Evolutionary conservation across 2,888 invertebrate genomes (phyloP), one percentile per base, ranked within the genome.

Genomic region (Nomada ferruginata): DNA sequence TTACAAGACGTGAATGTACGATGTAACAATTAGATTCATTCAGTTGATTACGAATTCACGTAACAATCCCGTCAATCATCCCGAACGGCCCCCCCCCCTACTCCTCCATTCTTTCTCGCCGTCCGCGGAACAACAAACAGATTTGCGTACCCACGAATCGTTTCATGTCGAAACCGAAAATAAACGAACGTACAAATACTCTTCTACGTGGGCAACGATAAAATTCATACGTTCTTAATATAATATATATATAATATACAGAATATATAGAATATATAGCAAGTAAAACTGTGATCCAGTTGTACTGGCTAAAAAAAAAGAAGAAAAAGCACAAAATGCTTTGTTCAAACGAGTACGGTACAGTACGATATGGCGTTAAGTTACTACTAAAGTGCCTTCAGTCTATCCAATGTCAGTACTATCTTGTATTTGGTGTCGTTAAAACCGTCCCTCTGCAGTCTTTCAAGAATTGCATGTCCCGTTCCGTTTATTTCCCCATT

Each of bases 391-490:
- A 90, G 92, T 93, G 93, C 93, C 93, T 92, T 93, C 93, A 93
- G 93, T 93, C 93, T 93, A 93, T 93, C 93, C 93, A 93, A 93
- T 93, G 93, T 93, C 93, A 93, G 93, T 93, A 93, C 93, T 93
- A 93, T 93, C 93, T 93, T 93, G 93, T 93, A 93, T 93, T 93
- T 94, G 94, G 94, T 94, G 94, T 94, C 94, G 93, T 94, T 93
- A 93, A 92, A 94, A 92, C 91, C 91, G 92, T 92, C 92, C 91
- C 89, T 90, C 91, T 91, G 92, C 93, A 93, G 93, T 93, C 92
- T 93, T 93, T 91, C 91, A 87, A 84, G 81, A 87, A 92, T 92
- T 91, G 91, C 91, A 88, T 89, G 85, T 89, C 89, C 87, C 89
- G 89, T 88, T 89, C 81, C 79, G 72, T 81, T 87, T 76, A 86